Conservation (phyloP, 2,797 vertebrate species). For the Rhabdomys pumilio region DNA sequence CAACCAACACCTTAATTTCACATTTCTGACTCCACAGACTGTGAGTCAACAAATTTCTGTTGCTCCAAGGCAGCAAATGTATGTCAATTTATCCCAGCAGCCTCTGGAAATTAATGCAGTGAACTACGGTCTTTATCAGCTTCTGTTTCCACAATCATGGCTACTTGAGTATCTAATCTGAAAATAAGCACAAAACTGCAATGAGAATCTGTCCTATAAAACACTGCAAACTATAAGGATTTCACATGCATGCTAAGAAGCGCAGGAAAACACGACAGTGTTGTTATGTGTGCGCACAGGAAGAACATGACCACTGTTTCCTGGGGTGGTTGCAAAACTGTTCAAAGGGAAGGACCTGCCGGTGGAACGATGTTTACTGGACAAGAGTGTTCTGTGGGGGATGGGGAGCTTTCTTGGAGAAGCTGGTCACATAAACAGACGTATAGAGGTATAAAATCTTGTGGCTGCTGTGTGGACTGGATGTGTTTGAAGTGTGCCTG, state of each 20-base stretch:
- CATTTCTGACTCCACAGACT: neutral
- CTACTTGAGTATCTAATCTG: slow-evolving; percentile 1
- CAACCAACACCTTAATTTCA: neutral
- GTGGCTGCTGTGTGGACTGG: neutral
- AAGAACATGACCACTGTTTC: slow-evolving; percentile 16
- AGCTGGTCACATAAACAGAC: neutral
- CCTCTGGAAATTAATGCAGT: neutral
- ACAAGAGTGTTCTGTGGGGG: neutral
- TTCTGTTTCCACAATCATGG: neutral
- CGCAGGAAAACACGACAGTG: neutral
- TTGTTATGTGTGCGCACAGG: neutral
- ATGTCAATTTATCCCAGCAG: neutral
- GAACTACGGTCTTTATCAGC: slow-evolving; percentile 8
- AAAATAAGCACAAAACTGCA: slow-evolving; percentile 6
- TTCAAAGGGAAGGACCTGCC: neutral
- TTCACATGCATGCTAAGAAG: neutral
- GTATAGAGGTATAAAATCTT: neutral
- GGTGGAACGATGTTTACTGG: slow-evolving; percentile 27
- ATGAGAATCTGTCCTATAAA: neutral
- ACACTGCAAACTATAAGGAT: neutral
- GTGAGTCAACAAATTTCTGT: neutral
- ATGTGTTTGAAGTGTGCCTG: slow-evolving; percentile 42
- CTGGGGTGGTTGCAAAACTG: neutral
- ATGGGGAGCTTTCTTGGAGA: slow-evolving; percentile 30
- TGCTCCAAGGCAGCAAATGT: neutral